These are phyloP conservation scores for Empis stercorea DNA, from an alignment of 2,888 invertebrate genomes.

Conservation along the genomic window DNA sequence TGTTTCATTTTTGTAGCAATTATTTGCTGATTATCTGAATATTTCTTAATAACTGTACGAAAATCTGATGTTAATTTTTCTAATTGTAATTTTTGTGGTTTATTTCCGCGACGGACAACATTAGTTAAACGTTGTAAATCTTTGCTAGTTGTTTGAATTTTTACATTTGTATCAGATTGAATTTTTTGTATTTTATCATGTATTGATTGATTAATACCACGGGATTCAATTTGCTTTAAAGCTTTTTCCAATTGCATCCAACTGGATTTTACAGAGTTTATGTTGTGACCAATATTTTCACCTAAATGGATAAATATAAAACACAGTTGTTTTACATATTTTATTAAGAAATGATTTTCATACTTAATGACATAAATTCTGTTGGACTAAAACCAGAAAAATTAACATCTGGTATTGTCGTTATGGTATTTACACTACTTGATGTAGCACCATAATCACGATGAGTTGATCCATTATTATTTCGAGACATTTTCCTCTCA, in stretches of 20 bases:
- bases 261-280: slow-evolving; percentile 63
- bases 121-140: slow-evolving; percentile 59
- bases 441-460: slow-evolving; percentile 32
- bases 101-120: slow-evolving; percentile 57
- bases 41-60: slow-evolving; percentile 62
- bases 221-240: slow-evolving; percentile 60
- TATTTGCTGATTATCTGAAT: slow-evolving; percentile 65
- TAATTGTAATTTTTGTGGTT: slow-evolving; percentile 69
- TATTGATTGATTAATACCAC: slow-evolving; percentile 54
- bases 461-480: not conserved
- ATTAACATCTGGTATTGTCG: slow-evolving; percentile 49
- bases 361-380: slow-evolving; percentile 60
- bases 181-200: slow-evolving; percentile 58
- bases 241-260: slow-evolving; percentile 59
- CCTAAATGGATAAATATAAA: no score
- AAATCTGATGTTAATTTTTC: slow-evolving; percentile 75
- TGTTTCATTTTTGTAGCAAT: slow-evolving; percentile 55
- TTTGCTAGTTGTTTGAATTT: slow-evolving; percentile 58
- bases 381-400: slow-evolving; percentile 58
- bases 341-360: no score
- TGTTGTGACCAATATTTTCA: slow-evolving; percentile 69
- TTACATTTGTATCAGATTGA: slow-evolving; percentile 60
- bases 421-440: slow-evolving; percentile 18
- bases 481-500: no score
- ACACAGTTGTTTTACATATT: no score